Evolutionary conservation across 2,797 vertebrate genomes (phyloP).

Genomic region (Psittacula echo): DNA sequence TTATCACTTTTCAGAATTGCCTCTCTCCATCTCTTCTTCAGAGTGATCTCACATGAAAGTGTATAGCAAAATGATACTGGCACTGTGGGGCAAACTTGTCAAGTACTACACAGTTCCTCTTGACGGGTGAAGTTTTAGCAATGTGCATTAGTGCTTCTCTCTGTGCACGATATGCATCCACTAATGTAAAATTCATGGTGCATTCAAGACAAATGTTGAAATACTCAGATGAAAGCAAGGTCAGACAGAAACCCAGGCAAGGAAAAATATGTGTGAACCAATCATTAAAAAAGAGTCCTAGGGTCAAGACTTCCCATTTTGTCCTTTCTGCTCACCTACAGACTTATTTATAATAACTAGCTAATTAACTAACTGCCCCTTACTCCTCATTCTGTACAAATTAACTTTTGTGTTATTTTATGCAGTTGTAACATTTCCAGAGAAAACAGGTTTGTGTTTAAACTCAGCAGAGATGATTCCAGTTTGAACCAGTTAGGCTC

Average conservation of each 20-base stretch:
- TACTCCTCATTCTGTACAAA: background rate
- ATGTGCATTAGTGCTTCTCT: background rate
- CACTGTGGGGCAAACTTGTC: constrained; percentile 18
- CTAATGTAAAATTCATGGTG: background rate
- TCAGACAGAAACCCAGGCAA: background rate
- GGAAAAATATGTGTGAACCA: background rate
- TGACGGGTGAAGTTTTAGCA: background rate
- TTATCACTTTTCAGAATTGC: constrained; percentile 30
- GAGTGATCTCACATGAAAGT: background rate
- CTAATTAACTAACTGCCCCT: background rate
- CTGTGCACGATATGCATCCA: background rate
- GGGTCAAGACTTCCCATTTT: background rate
- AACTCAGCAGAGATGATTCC: background rate
- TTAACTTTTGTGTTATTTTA: background rate
- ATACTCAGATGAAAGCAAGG: background rate
- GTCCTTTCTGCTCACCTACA: background rate
- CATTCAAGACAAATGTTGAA: background rate
- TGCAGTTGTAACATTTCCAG: background rate
- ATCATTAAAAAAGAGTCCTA: background rate
- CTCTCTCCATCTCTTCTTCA: constrained; percentile 11
- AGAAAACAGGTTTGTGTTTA: background rate
- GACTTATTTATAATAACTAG: background rate
- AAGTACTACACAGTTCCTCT: background rate
- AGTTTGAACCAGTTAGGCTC: background rate
- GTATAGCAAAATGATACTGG: background rate